These are phyloP conservation scores for Oophaga pumilio DNA, from an alignment of 2,113 vertebrate species.

Conservation along the genomic window DNA sequence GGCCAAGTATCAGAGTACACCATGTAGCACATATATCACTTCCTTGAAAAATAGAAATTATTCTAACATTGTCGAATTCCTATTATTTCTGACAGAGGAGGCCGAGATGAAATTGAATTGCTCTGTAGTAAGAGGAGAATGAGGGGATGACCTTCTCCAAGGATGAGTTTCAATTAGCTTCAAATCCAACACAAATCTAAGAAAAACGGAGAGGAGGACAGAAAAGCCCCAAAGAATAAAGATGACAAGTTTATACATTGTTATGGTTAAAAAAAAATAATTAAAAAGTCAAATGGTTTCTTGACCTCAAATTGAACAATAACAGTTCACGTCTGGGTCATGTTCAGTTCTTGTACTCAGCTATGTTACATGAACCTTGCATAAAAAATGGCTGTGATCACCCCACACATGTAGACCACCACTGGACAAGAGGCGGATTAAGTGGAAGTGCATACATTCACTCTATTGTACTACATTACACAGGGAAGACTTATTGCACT, in stretches of 20 bases:
- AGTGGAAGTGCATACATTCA: conserved; percentile 21
- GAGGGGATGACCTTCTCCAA: conserved; percentile 32
- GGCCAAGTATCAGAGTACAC: background rate
- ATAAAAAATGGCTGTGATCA: conserved; percentile 16
- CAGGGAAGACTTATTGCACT: background rate
- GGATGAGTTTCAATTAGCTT: conserved; percentile 40
- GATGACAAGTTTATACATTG: conserved; percentile 51
- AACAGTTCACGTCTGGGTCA: conserved; percentile 50
- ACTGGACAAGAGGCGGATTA: background rate
- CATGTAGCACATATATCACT: background rate
- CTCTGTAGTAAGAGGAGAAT: conserved; percentile 1
- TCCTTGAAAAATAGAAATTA: background rate
- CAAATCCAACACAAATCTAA: conserved; percentile 48
- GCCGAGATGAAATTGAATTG: conserved; percentile 21
- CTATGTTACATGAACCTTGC: conserved; percentile 30
- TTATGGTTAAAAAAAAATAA: conserved; percentile 4
- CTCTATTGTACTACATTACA: conserved; percentile 11
- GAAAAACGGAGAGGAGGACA: conserved; percentile 36
- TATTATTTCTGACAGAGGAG: conserved; percentile 24
- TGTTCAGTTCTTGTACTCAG: conserved; percentile 31
- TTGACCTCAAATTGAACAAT: conserved; percentile 43
- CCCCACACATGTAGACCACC: conserved; percentile 2
- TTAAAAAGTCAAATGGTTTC: conserved; percentile 39
- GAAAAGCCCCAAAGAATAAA: conserved; percentile 39
- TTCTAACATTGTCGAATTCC: conserved; percentile 20